A percentile compares a stretch with the other conserved stretches of the same genome.
Conservation (phyloP, 1,140 invertebrate genomes). For the Drosophila nebulosa region DNA sequence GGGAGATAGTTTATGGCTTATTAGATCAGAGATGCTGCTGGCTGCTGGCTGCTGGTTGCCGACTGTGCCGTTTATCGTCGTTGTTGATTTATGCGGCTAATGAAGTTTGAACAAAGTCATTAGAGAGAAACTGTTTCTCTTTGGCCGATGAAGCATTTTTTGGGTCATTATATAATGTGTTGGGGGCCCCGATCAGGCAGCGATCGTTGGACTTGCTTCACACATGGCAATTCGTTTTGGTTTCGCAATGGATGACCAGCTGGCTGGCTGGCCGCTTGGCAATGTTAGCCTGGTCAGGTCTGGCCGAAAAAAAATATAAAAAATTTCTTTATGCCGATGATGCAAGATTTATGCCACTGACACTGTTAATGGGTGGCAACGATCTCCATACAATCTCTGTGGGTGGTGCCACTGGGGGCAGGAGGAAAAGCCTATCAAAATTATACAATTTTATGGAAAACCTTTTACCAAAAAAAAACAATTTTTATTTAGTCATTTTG, state of each 20-base stretch:
- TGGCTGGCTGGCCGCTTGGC: slow-evolving; percentile 14
- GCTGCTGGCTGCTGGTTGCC: neutral
- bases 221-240: slow-evolving; percentile 45
- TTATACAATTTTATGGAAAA: neutral
- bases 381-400: neutral
- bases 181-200: neutral
- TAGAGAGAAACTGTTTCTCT: slow-evolving; percentile 49
- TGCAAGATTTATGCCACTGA: neutral
- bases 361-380: neutral
- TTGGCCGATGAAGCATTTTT: slow-evolving; percentile 24
- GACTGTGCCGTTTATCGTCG: too few species aligned
- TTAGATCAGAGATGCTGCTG: slow-evolving; percentile 46
- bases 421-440: neutral
- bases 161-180: slow-evolving; percentile 60
- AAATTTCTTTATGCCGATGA: neutral
- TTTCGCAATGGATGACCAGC: slow-evolving; percentile 41
- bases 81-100: slow-evolving; percentile 3
- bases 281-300: slow-evolving; percentile 24
- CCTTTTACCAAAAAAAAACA: neutral
- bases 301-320: slow-evolving; percentile 4
- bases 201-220: slow-evolving; percentile 29
- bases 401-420: neutral
- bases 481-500: slow-evolving; percentile 25
- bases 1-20: slow-evolving; percentile 30
- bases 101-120: slow-evolving; percentile 57